Evolutionary conservation across 2,888 invertebrate genomes (phyloP), one percentile per base, ranked within the genome.

Genomic region (Leptodirus hochenwartii): DNA sequence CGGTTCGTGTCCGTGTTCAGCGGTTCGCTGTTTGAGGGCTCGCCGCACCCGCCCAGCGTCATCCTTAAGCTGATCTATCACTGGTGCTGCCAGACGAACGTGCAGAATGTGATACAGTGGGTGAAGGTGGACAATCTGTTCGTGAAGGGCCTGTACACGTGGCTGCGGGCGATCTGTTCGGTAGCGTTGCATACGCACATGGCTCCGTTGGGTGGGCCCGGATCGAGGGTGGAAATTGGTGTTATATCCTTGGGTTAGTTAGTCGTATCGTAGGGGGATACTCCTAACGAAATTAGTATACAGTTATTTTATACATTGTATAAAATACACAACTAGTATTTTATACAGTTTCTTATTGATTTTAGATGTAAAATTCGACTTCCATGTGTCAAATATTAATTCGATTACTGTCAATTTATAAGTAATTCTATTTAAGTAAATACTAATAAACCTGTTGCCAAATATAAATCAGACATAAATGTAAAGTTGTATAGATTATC

Each of bases 41-140:
- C 82, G 2, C 75, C 79, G 0, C 79, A 85, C 54, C 76, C 81
- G 0, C 85, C 88, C 0, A 76, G 77, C 17, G 75, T 80, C 1
- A 59, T 87, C 5, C 56, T 88, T 1, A 87, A 87, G 44, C 59
- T 88, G 0, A 67, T 88, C 29, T 88, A 88, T 54, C 87, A 87
- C 50, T 88, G 88, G 88, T 69, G 82, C 0, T 87, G 87, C 41
- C 87, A 88, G 50, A 87, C 88, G 0, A 81, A 79, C 39, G 79
- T 85, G 1, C 77, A 79, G 41, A 88, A 87, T 45, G 82, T 87
- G 1, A 71, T 81, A 0, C 80, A 81, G 37, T 88, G 87, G 88
- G 87, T 56, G 1, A 69, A 70, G 51, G 82, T 78, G 1, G 70
- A 77, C 31, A 76, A 73, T 43, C 53, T 69, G 3, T 77, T 72